These are phyloP conservation scores for Sylvia atricapilla DNA, from an alignment of 2,113 vertebrate genomes.

Conservation along the genomic window DNA sequence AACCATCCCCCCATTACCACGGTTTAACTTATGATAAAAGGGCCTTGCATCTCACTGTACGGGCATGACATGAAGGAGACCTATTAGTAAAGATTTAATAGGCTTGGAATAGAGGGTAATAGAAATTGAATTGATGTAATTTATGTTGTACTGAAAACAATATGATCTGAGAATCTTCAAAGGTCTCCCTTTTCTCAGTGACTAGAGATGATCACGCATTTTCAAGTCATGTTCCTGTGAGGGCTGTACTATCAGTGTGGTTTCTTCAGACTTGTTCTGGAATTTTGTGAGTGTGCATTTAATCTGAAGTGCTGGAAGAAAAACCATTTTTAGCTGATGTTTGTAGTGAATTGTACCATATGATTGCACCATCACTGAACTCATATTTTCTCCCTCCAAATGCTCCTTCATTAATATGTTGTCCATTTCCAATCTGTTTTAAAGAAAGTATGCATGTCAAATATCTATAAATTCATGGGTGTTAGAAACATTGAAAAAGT, in stretches of 20 bases:
- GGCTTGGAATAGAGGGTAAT: constrained; percentile 62
- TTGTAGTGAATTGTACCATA: neutral
- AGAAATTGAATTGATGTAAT: constrained; percentile 66
- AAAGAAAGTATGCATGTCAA: neutral
- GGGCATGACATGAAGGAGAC: constrained; percentile 57
- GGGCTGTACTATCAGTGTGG: neutral
- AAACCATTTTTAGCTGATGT: neutral
- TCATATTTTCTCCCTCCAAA: neutral
- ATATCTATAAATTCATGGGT: neutral
- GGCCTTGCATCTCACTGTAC: constrained; percentile 38
- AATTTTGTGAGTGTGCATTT: neutral
- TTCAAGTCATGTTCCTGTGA: neutral
- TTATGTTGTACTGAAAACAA: constrained; percentile 41
- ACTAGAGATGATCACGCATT: neutral
- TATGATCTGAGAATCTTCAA: constrained; percentile 45
- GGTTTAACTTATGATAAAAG: constrained; percentile 61
- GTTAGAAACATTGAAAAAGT: neutral
- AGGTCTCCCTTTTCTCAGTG: neutral
- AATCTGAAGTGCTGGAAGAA: neutral
- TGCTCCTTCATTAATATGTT: neutral
- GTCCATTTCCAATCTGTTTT: neutral
- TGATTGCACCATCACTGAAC: neutral
- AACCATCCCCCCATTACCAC: neutral
- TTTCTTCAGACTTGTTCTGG: neutral
- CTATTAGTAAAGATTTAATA: constrained; percentile 71